Evolutionary conservation across 2,888 invertebrate species (phyloP).

Genomic region (Drosophila villosipedis): DNA sequence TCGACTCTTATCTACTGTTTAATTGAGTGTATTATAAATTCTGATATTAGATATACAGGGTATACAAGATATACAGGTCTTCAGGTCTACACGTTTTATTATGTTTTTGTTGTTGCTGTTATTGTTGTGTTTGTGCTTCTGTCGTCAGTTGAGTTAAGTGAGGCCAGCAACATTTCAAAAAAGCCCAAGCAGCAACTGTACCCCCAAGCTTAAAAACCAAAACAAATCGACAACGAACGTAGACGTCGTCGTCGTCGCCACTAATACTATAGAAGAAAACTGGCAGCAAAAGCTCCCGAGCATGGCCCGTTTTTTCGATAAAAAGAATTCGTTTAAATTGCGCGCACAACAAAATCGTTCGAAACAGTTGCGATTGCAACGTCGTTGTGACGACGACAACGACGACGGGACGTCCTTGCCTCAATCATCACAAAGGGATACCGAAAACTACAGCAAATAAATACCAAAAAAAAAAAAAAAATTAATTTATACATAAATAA

Average conservation of each 20-base stretch:
- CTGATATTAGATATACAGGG: conserved; percentile 2
- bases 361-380: conserved; percentile 75
- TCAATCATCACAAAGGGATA: conserved; percentile 30
- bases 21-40: conserved; percentile 29
- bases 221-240: conserved; percentile 63
- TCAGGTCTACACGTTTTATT: conserved; percentile 41
- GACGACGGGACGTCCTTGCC: conserved; percentile 59
- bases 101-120: conserved; percentile 24
- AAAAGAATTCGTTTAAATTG: conserved; percentile 79
- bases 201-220: conserved; percentile 66
- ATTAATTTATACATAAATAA: conserved; percentile 1
- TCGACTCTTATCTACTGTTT: conserved; percentile 12
- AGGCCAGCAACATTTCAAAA: conserved; percentile 76
- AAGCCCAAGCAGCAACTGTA: conserved; percentile 74
- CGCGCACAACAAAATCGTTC: conserved; percentile 68
- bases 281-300: conserved; percentile 61
- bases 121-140: conserved; percentile 13
- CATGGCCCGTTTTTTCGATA: conserved; percentile 66
- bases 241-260: conserved; percentile 30
- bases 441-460: conserved; percentile 10
- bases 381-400: conserved; percentile 66
- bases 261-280: conserved; percentile 50
- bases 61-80: conserved; percentile 5
- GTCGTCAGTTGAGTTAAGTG: conserved; percentile 40
- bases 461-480: conserved; percentile 14